Conservation (phyloP, 2,888 invertebrate genomes). For the Laspeyria flexula region DNA sequence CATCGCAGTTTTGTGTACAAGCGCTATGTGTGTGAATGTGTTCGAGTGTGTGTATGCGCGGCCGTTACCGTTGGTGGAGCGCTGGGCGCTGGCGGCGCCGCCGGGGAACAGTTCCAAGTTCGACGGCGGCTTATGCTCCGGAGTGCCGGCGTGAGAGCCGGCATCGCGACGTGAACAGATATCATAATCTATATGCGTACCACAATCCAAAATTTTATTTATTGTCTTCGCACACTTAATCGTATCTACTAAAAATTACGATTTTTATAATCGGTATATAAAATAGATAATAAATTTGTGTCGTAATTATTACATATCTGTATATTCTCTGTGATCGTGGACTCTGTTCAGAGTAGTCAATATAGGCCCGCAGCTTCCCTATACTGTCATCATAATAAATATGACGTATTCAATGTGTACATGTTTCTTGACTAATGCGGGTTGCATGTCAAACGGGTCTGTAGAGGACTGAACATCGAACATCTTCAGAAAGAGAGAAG, state of each 20-base stretch:
- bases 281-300: too few relatives aligned
- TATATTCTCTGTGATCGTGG: too few relatives aligned
- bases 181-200: slow-evolving; percentile 54
- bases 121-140: slow-evolving; percentile 89
- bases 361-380: background rate
- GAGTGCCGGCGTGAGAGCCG: slow-evolving; percentile 86
- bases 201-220: background rate
- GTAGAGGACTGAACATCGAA: slow-evolving; percentile 55
- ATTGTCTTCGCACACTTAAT: background rate
- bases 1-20: too few relatives aligned
- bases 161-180: slow-evolving; percentile 73
- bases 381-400: background rate
- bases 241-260: too few relatives aligned
- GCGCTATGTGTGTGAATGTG: background rate
- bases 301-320: too few relatives aligned
- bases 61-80: slow-evolving; percentile 93
- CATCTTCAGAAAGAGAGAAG: slow-evolving; percentile 57
- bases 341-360: too few relatives aligned
- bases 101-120: slow-evolving; percentile 90
- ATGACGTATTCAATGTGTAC: slow-evolving; percentile 9
- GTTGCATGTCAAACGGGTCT: slow-evolving; percentile 61
- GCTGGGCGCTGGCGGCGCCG: slow-evolving; percentile 87
- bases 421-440: slow-evolving; percentile 25
- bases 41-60: slow-evolving; percentile 38
- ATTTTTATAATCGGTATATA: too few relatives aligned